Evolutionary conservation across 2,113 vertebrate species (phyloP), one percentile per base, ranked within the genome.

Genomic region (Rhinichthys klamathensis): DNA sequence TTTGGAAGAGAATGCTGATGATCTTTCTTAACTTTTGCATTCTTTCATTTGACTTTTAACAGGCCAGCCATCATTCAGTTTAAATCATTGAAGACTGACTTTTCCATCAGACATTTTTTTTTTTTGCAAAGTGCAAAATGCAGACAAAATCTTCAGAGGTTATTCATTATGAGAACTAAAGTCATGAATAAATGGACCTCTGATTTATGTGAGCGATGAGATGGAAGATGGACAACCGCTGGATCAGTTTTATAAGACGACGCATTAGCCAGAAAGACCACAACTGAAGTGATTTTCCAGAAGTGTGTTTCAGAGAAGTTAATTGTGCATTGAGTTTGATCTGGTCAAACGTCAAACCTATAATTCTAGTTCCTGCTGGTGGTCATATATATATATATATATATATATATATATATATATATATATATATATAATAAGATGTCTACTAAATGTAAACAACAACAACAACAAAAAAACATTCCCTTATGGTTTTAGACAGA

Each of bases 211-310:
- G 61, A 13, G 61, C 30, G 79, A 35, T 51, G 80, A 81, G 6
- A 65, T 69, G 80, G 38, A 80, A 44, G 38, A 65, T n/a, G 44
- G 41, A 69, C 63, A 35, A 27, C n/a, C 46, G 25, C 61, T 51
- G 41, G 38, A 67, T 41, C 27, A 49, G 25, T n/a, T n/a, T 54
- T 21, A 51, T 83, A 72, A 73, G 61, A 63, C 51, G 30, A 67
- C 44, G 6, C 46, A 72, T 11, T 44, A 60, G 56, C 4, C 82
- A 56, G 46, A 79, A 85, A 70, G 49, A 74, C 4, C 82, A 84
- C 15, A 16, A 46, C 44, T 77, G 11, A 89, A 91, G 79, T 79
- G 88, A 87, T 91, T 91, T 87, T 90, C 89, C 90, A 90, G 87
- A 84, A 79, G 76, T 38, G 76, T 82, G 60, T 86, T 84, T 73